phyloP scores from a whole-genome alignment of 1,140 invertebrate species.

The Tachypleus tridentatus region DNA sequence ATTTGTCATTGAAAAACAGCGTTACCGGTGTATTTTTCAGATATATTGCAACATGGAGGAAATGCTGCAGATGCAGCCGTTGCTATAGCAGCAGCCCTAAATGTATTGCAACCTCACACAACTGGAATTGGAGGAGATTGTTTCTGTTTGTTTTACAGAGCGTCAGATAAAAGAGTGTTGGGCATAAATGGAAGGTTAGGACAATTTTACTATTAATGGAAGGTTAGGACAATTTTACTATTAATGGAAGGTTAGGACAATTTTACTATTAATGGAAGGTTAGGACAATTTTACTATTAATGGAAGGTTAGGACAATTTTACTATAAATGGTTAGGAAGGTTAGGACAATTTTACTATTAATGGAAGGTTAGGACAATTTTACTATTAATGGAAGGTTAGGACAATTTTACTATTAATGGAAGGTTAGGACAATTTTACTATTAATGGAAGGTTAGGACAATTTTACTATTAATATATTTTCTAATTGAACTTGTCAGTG shows the following conservation, averaged over 20 bases:
- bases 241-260: conserved; percentile 20
- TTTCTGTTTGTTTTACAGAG: conserved; percentile 33
- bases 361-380: conserved; percentile 17
- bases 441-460: conserved; percentile 21
- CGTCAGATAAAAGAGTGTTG: conserved; percentile 9
- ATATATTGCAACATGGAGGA: conserved; percentile 35
- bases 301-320: conserved; percentile 16
- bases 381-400: conserved; percentile 24
- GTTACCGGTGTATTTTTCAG: conserved; percentile 12
- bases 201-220: neutral
- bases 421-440: conserved; percentile 13
- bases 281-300: conserved; percentile 11
- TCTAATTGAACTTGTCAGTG: too few species aligned
- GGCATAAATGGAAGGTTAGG: conserved; percentile 21
- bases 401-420: conserved; percentile 14
- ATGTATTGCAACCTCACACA: conserved; percentile 34
- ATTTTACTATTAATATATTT: too few species aligned
- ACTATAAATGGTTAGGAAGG: too few species aligned
- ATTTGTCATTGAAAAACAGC: too few species aligned
- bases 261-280: conserved; percentile 22
- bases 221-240: conserved; percentile 14
- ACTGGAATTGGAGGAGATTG: conserved; percentile 38
- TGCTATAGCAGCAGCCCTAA: conserved; percentile 34
- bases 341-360: conserved; percentile 11
- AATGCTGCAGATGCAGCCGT: conserved; percentile 41